Evolutionary conservation across 1,140 invertebrate species (phyloP), one percentile per base, ranked within the genome.

Genomic region (Drosophila suzukii): DNA sequence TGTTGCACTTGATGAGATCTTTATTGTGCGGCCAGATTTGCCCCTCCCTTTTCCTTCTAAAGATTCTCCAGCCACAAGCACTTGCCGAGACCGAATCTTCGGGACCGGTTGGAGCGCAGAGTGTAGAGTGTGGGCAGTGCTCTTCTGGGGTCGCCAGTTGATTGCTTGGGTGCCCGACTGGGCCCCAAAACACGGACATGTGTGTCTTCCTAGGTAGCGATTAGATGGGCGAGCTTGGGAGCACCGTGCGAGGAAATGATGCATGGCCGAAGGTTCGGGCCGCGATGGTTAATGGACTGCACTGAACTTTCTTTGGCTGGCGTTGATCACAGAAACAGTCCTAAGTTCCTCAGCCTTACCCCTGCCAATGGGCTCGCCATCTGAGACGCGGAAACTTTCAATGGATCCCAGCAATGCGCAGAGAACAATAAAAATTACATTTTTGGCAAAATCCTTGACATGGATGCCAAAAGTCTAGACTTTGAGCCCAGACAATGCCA

Each of bases 1-100:
- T 86, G 83, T 79, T 79, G 83, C 75, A 81, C 76, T 84, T 88
- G 84, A 89, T 89, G 84, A 89, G 85, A 89, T 89, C 84, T 84
- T 84, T 71, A 86, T 86, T 86, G 71, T 70, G 57, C 39, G 50
- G 72, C 54, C 30, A 70, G 58, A 60, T 70, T 61, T 44, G 55
- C 53, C 32, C 20, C 38, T 11, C 38, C 20, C 13, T 51, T 39
- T 44, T 34, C 6, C 34, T 12, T 10, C 27, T 4, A 4, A 8
- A 10, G 32, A 46, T 53, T 49, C 59, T 11, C 30, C 75, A 56
- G 56, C 70, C 55, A 50, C 60, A 54, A 65, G 56, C 76, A 75
- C 54, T 70, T 79, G 76, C 57, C 46, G 24, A 41, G 60, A 44
- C 55, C 50, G 49, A 24, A 41, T 49, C 63, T 46, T 15, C 11